phyloP scores from a whole-genome alignment of 1,140 invertebrate genomes.

The Sarcophaga peregrina region DNA sequence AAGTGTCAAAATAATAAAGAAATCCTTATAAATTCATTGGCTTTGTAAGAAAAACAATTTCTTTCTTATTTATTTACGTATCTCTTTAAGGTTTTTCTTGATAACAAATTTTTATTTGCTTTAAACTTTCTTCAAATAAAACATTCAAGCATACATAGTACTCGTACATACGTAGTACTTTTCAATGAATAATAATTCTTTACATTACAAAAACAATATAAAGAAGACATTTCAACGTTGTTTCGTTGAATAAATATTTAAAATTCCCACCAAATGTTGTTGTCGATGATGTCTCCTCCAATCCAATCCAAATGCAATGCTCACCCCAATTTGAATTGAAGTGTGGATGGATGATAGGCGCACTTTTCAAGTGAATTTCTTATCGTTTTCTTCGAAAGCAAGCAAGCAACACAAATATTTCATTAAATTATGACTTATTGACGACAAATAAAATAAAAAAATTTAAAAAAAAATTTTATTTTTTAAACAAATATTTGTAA shows the following conservation, averaged over 20 bases:
- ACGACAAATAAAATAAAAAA: background rate
- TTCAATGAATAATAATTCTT: too few species aligned
- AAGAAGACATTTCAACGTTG: background rate
- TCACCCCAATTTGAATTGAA: background rate
- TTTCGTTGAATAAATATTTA: background rate
- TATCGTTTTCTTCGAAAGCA: background rate
- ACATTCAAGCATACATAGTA: too few species aligned
- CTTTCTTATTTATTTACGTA: too few species aligned
- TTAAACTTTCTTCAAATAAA: too few species aligned
- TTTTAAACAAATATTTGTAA: background rate
- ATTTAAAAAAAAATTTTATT: background rate
- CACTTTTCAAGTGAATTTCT: background rate
- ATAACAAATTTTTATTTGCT: too few species aligned
- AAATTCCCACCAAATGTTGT: conserved; percentile 7
- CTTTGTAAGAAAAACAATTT: too few species aligned
- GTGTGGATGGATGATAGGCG: background rate
- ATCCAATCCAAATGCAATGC: too few species aligned
- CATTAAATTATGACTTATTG: conserved; percentile 5
- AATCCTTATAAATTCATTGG: too few species aligned
- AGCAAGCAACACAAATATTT: background rate
- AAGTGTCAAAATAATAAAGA: too few species aligned
- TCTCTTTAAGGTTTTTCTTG: too few species aligned
- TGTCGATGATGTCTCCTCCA: background rate
- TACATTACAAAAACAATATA: background rate
- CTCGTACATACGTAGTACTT: too few species aligned